Conservation (phyloP, 2,888 invertebrate species). For the Coelinius sp. region DNA sequence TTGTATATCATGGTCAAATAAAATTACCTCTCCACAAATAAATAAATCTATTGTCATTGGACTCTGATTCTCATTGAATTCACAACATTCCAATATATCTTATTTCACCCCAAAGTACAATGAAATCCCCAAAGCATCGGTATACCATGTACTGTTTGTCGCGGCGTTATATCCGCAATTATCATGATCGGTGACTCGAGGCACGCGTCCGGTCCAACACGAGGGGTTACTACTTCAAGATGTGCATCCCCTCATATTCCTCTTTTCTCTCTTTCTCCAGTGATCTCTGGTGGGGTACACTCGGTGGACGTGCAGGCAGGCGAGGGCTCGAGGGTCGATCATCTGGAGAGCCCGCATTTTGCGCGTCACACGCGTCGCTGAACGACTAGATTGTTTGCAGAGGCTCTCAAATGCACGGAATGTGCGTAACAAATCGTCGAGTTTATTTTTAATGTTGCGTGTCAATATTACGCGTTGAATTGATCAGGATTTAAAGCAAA, state of each 20-base stretch:
- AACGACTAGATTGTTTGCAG: constrained; percentile 71
- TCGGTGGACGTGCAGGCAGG: neutral
- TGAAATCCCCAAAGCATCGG: neutral
- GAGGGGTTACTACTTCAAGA: constrained; percentile 43
- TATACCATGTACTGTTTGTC: constrained; percentile 60
- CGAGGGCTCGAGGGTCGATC: constrained; percentile 63
- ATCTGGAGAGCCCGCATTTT: constrained; percentile 69
- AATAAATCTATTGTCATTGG: neutral
- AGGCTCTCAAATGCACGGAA: constrained; percentile 65
- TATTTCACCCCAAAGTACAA: neutral
- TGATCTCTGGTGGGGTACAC: constrained; percentile 33
- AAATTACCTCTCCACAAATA: neutral
- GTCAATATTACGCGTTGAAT: neutral
- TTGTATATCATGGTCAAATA: too few relatives aligned
- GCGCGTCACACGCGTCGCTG: constrained; percentile 71
- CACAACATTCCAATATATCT: neutral
- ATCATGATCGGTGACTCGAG: constrained; percentile 66
- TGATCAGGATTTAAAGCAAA: neutral
- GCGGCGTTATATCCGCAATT: constrained; percentile 70
- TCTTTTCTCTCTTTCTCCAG: constrained; percentile 47
- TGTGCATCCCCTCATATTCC: constrained; percentile 24
- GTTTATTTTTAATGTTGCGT: constrained; percentile 21
- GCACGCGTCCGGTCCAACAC: constrained; percentile 61
- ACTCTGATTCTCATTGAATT: neutral
- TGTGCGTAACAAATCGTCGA: constrained; percentile 30